A percentile compares a stretch with the other conserved stretches of the same genome.
phyloP scores from a whole-genome alignment of 2,797 vertebrate species.

The Delichon dasypus region DNA sequence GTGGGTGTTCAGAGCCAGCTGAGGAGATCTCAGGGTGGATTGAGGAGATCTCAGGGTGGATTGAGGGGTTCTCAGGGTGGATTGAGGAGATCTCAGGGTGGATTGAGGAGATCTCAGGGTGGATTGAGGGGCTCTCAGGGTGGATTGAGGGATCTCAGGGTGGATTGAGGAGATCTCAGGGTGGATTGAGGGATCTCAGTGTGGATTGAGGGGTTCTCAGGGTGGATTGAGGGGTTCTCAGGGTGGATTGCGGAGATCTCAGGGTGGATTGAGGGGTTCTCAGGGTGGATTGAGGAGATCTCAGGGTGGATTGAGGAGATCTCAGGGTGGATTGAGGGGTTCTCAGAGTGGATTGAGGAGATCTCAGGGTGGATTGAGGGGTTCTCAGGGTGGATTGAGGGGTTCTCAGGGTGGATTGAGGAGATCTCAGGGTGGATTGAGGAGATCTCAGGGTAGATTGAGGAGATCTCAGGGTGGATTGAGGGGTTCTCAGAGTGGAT shows the following conservation, averaged over 20 bases:
- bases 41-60: not conserved
- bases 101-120: not conserved
- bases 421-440: not conserved
- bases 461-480: not conserved
- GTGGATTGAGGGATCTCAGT: too few species aligned
- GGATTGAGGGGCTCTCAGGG: not conserved
- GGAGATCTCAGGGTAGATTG: not conserved
- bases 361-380: too few species aligned
- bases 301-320: too few species aligned
- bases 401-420: not conserved
- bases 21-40: not conserved
- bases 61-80: not conserved
- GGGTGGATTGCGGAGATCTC: too few species aligned
- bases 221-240: not conserved
- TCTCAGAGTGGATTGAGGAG: too few species aligned
- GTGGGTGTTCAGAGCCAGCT: fast-evolving
- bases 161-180: not conserved
- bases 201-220: not conserved
- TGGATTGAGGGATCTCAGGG: not conserved
- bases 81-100: too few species aligned
- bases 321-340: too few species aligned
- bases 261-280: fast-evolving
- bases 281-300: not conserved
- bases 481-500: not conserved
- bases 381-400: too few species aligned